Conservation (phyloP, 2,113 vertebrate genomes). For the Panurus biarmicus region DNA sequence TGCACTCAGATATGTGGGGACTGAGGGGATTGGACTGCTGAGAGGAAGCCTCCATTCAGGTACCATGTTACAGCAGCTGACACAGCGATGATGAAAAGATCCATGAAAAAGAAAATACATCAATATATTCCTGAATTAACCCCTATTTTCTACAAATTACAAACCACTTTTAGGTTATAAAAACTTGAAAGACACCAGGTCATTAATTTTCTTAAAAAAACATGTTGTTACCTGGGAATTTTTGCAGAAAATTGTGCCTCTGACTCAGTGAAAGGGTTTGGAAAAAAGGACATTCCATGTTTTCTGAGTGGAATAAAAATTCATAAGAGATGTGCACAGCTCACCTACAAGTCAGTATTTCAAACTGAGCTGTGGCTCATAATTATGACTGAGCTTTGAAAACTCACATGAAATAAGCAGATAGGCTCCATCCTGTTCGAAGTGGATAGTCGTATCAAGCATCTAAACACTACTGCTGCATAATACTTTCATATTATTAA, state of each 20-base stretch:
- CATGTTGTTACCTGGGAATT: not conserved
- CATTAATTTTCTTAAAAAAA: not conserved
- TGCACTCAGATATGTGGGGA: not conserved
- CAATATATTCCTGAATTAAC: not conserved
- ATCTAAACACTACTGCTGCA: not conserved
- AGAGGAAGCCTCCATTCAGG: not conserved
- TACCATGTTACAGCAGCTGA: not conserved
- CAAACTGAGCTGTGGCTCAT: not conserved
- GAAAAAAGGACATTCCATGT: not conserved
- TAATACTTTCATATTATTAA: not conserved
- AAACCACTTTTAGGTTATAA: not conserved
- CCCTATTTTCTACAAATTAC: not conserved
- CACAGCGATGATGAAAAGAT: not conserved
- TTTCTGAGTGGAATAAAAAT: not conserved
- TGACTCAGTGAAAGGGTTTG: not conserved
- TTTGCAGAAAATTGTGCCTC: not conserved
- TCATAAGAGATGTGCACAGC: not conserved
- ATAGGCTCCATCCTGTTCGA: not conserved
- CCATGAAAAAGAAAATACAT: not conserved
- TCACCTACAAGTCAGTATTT: not conserved
- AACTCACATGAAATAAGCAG: not conserved
- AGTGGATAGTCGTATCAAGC: not conserved
- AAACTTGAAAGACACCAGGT: not conserved
- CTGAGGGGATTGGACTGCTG: not conserved
- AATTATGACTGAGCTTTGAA: not conserved